A percentile compares a stretch with the other conserved stretches of the same genome.
phyloP scores from a whole-genome alignment of 2,888 invertebrate species.

The Drosophila tripunctata region DNA sequence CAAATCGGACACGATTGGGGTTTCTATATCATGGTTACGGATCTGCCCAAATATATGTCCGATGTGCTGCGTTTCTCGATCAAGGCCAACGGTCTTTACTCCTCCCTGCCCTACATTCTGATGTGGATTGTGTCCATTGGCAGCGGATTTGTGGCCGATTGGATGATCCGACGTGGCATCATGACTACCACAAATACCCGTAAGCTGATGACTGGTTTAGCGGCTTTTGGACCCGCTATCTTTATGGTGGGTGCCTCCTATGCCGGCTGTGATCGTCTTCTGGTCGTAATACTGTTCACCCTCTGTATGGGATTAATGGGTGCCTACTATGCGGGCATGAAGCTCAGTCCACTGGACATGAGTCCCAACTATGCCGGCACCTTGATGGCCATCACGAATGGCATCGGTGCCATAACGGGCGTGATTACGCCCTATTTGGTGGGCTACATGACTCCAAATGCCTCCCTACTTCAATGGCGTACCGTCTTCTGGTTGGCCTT shows the following conservation, averaged over 20 bases:
- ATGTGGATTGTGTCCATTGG: constrained; percentile 87
- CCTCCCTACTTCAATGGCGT: constrained; percentile 89
- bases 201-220: constrained; percentile 88
- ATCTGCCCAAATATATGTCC: constrained; percentile 87
- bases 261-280: constrained; percentile 87
- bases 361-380: constrained; percentile 88
- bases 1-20: constrained; percentile 89
- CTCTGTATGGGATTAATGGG: constrained; percentile 89
- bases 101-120: constrained; percentile 87
- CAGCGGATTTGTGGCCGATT: constrained; percentile 89
- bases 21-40: constrained; percentile 88
- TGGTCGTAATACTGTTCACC: constrained; percentile 87
- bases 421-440: constrained; percentile 89
- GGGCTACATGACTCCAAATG: constrained; percentile 87
- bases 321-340: constrained; percentile 89
- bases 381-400: constrained; percentile 89
- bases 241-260: constrained; percentile 89
- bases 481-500: constrained; percentile 92
- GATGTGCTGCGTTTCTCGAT: constrained; percentile 87
- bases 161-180: constrained; percentile 86
- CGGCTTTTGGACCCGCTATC: constrained; percentile 88
- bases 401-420: constrained; percentile 89
- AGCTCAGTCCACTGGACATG: constrained; percentile 88
- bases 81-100: constrained; percentile 86
- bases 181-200: constrained; percentile 84